phyloP scores from a whole-genome alignment of 1,140 invertebrate genomes.

The Thaumetopoea pityocampa region DNA sequence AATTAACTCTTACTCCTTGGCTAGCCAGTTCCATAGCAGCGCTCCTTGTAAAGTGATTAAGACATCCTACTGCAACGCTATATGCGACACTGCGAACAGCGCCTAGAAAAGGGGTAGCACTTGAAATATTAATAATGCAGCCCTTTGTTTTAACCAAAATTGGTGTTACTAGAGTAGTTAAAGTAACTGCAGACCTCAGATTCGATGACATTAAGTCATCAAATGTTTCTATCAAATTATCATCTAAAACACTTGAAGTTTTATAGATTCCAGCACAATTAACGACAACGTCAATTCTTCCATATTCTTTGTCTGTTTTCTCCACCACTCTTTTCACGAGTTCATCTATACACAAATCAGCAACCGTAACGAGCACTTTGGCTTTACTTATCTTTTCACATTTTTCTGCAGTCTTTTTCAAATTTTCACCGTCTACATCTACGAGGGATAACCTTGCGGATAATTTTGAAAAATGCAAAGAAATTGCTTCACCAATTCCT shows the following conservation, averaged over 20 bases:
- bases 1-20: slow-evolving; percentile 33
- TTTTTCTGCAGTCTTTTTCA: slow-evolving; percentile 19
- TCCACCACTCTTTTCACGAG: slow-evolving; percentile 21
- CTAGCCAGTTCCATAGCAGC: slow-evolving; percentile 27
- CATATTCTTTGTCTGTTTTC: slow-evolving; percentile 18
- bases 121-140: slow-evolving; percentile 30
- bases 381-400: slow-evolving; percentile 24
- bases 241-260: slow-evolving; percentile 8
- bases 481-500: slow-evolving; percentile 31
- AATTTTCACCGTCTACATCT: slow-evolving; percentile 22
- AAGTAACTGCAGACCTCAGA: slow-evolving; percentile 21
- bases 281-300: slow-evolving; percentile 30
- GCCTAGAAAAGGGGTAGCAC: slow-evolving; percentile 4
- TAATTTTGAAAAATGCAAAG: slow-evolving; percentile 30
- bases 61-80: slow-evolving; percentile 19
- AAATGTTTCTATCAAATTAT: slow-evolving; percentile 23
- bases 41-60: slow-evolving; percentile 28
- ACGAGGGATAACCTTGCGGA: slow-evolving; percentile 30
- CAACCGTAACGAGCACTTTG: slow-evolving; percentile 21
- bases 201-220: slow-evolving; percentile 25
- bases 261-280: slow-evolving; percentile 27
- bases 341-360: slow-evolving; percentile 26
- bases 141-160: slow-evolving; percentile 25
- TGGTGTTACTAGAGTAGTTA: slow-evolving; percentile 17
- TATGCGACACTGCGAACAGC: slow-evolving; percentile 5